Evolutionary conservation across 2,797 vertebrate species (phyloP), one percentile per base, ranked within the genome.

Genomic region (Poliocrania exsul): DNA sequence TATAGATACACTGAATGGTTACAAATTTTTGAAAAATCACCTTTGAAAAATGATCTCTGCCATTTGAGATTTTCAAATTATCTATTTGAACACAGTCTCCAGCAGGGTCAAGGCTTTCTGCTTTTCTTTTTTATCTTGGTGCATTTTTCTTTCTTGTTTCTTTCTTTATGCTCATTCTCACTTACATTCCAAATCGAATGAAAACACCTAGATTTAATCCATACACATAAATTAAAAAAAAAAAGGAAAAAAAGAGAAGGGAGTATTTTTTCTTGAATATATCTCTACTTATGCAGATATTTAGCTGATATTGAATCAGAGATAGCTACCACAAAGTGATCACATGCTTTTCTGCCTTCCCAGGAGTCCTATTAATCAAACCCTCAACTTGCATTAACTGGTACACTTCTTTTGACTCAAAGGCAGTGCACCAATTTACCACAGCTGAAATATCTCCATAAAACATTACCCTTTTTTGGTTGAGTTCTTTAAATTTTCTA

Each of bases 191-290:
- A 53, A 84, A 93, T 19, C 5, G 42, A 11, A 56, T 19, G 20
- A 70, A 67, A 72, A 62, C 2, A 66, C 14, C 13, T 7, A 35
- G 28, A 58, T 69, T 25, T 75, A 72, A 74, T 54, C 11, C 12
- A 50, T 37, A 23, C 2, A 40, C 2, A 29, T 10, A 62, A 8
- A n/a, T 57, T 37, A 16, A 47, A 42, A 50, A 13, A 24, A 37
- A 49, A 10, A 1, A 13, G 3, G 5, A 25, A 35, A 49, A 17
- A 49, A 37, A 11, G 11, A 3, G 2, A 47, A 47, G 2, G 13
- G 8, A 80, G 6, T 15, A 44, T 29, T 50, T 92, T 79, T 61
- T 61, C 44, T 73, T 70, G 6, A 49, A 58, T 49, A 77, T 40
- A 0, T 24, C 26, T 84, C 25, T 25, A 9, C 2, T 66, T 79